Evolutionary conservation across 2,113 vertebrate genomes (phyloP), one percentile per base, ranked within the genome.

Genomic region (Tragelaphus buxtoni): DNA sequence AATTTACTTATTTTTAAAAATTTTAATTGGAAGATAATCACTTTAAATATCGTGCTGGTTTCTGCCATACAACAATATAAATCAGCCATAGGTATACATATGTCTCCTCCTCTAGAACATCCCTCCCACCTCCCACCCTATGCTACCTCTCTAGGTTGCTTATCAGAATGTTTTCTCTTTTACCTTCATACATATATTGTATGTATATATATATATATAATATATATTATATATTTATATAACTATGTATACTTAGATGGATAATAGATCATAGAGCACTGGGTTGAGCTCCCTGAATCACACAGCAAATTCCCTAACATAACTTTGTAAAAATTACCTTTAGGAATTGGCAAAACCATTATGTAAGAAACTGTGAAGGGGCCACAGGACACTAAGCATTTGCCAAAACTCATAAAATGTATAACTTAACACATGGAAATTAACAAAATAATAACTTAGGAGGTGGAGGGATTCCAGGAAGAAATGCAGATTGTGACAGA

Each of bases 291-390:
- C 69, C 69, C 35, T 74, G 22, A 3, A 42, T 42, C 35, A 74
- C 22, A 26, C 22, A 42, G 11, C 35, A 74, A 74, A 74, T 74
- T 74, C 22, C 69, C 30, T 95, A 61, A 32, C 24, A n/a, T 45
- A 83, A 9, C n/a, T 60, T 51, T 83, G 72, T 49, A 60, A 94
- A 83, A 74, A 76, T 53, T 53, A 90, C 12, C 26, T 76, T 61
- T 53, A 83, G 60, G 74, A 90, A 42, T 6, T 74, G 47, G 7
- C 53, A 11, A 55, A 76, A 77, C 5, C 30, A 45, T 20, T 77
- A 53, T 10, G 4, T 47, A 63, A 45, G 47, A 45, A 53, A 76
- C 11, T 20, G 2, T 35, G 28, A 90, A 53, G 22, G 20, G 61
- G 4, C 35, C 32, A 89, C 1, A 18, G 49, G 42, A 51, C n/a